phyloP scores from a whole-genome alignment of 2,113 vertebrate species.

The Hirundichthys speculiger region DNA sequence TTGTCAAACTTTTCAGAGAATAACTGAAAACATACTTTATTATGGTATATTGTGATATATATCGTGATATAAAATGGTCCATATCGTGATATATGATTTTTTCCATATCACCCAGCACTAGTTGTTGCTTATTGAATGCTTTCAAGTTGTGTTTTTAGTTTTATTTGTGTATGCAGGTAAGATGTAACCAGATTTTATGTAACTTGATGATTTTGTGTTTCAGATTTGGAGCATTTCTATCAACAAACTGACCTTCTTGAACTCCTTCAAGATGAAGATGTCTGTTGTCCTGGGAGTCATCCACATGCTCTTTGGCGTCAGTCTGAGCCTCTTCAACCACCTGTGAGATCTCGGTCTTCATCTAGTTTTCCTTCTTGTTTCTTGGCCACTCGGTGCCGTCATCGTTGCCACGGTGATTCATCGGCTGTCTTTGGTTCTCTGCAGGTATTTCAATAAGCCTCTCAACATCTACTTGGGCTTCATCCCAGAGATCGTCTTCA shows the following conservation, averaged over 20 bases:
- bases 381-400: neutral
- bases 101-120: no score
- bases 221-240: slow-evolving; percentile 96
- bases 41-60: no score
- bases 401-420: neutral
- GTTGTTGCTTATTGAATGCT: neutral
- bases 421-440: neutral
- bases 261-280: slow-evolving; percentile 99
- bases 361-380: neutral
- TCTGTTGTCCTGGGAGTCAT: slow-evolving; percentile 93
- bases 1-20: no score
- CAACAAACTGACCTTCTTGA: slow-evolving; percentile 97
- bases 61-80: no score
- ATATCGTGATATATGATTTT: no score
- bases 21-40: no score
- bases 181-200: neutral
- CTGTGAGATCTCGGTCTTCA: slow-evolving; percentile 79
- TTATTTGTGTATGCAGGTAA: no score
- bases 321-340: slow-evolving; percentile 93
- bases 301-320: slow-evolving; percentile 96
- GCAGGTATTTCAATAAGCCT: slow-evolving; percentile 94
- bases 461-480: slow-evolving; percentile 96
- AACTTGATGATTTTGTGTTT: neutral
- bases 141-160: neutral
- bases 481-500: slow-evolving; percentile 96